Evolutionary conservation across 2,113 vertebrate genomes (phyloP), one percentile per base, ranked within the genome.

Genomic region (Canis aureus): DNA sequence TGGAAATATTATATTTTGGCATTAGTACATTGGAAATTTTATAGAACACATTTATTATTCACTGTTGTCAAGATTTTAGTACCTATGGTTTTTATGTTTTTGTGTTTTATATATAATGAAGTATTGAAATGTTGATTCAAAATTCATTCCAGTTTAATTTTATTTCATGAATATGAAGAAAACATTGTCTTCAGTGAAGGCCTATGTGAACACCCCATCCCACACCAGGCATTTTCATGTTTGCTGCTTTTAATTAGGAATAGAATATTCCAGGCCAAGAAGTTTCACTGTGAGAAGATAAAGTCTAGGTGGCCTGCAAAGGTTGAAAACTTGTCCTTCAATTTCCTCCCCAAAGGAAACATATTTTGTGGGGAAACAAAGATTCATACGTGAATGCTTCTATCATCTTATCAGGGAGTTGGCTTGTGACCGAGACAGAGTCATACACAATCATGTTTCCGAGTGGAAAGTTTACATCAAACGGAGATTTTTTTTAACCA

Each of bases 61-160:
- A 43, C 43, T 43, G 43, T 43, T 6, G 27, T 97, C 73, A 93
- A 57, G 57, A 95, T 64, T 93, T 98, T 90, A 86, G 59, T 62
- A 71, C n/a, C 91, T 92, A 53, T 82, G 10, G 25, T 38, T 86
- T 95, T 84, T 88, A 27, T 90, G 19, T 11, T 69, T 95, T 73
- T 80, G 32, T 69, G 9, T 62, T 69, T 87, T 94, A 84, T 29
- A 57, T 79, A 66, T 62, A 80, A 49, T 73, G 20, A 88, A 91
- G 49, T 55, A 51, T 91, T 94, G 25, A 80, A 86, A 53, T 57
- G 10, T 76, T 89, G 53, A 80, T 66, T 85, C 9, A 92, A 5
- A 84, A 60, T 95, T 66, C 35, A 83, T 96, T 89, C 81, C n/a
- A 38, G 32, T 95, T 88, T 88, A 90, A 92, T 96, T 97, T 96